These are phyloP conservation scores for Phaonia tiefii DNA, from an alignment of 2,888 invertebrate species.

Conservation along the genomic window DNA sequence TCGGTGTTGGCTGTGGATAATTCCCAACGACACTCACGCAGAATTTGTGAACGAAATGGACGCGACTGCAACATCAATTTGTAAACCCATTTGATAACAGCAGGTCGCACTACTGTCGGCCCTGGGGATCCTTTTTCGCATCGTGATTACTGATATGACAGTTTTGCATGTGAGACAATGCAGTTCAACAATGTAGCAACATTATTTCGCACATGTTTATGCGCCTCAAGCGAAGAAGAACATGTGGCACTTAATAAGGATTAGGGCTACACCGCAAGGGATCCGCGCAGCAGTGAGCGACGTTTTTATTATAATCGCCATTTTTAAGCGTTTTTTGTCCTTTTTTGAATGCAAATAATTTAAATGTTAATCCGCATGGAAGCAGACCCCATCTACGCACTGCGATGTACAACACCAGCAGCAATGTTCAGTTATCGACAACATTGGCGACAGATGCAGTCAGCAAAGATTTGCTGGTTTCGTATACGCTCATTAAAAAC, in stretches of 20 bases:
- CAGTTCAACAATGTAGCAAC: constrained; percentile 53
- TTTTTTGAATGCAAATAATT: constrained; percentile 8
- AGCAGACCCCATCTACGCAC: constrained; percentile 20
- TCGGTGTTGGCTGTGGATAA: not conserved
- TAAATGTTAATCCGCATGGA: constrained; percentile 50
- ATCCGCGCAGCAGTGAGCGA: not conserved
- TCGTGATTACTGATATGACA: constrained; percentile 33
- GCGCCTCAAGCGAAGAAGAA: constrained; percentile 37
- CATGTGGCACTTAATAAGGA: constrained; percentile 66
- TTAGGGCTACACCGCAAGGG: constrained; percentile 38
- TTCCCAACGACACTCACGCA: constrained; percentile 7
- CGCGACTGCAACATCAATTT: constrained; percentile 27
- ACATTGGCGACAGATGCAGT: constrained; percentile 57
- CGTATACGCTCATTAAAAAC: too few species aligned
- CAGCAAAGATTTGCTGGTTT: not conserved
- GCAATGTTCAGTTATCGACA: constrained; percentile 54
- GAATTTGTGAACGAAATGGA: constrained; percentile 2
- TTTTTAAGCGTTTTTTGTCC: not conserved
- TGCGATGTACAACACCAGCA: constrained; percentile 57
- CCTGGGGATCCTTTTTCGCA: constrained; percentile 5
- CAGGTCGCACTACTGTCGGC: constrained; percentile 60
- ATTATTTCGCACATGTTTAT: constrained; percentile 60
- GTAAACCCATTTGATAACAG: constrained; percentile 50
- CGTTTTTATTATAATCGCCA: constrained; percentile 21
- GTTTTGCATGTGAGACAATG: constrained; percentile 23